Conservation (phyloP, 2,113 vertebrate genomes). For the Eurypyga helias region DNA sequence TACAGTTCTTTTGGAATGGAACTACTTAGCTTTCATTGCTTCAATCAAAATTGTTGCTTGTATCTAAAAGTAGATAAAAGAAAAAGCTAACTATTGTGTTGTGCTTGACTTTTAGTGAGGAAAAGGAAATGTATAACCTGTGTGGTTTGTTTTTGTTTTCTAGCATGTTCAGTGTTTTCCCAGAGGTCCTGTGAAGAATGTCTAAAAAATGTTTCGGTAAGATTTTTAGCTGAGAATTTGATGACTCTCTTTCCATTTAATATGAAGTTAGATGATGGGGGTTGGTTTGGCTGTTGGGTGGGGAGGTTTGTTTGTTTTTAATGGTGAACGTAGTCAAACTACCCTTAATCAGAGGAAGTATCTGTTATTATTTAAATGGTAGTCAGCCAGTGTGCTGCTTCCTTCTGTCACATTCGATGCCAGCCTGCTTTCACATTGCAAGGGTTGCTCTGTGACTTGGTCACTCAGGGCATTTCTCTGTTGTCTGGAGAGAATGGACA, state of each 20-base stretch:
- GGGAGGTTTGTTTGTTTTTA: not conserved
- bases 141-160: not conserved
- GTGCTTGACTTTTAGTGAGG: not conserved
- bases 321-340: not conserved
- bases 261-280: not conserved
- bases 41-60: not conserved
- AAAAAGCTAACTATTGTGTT: not conserved
- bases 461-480: not conserved
- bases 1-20: not conserved
- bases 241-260: not conserved
- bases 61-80: not conserved
- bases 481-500: not conserved
- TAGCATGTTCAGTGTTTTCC: conserved; percentile 62
- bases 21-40: not conserved
- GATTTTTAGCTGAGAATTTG: not conserved
- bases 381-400: not conserved
- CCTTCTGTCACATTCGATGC: rapidly evolving
- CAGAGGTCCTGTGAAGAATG: conserved; percentile 70
- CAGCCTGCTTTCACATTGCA: not conserved
- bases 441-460: not conserved
- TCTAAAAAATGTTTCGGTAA: conserved; percentile 69
- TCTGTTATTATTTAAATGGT: not conserved
- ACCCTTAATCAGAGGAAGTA: not conserved
- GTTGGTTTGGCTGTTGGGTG: not conserved
- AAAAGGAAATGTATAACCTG: not conserved